Evolutionary conservation across 2,113 vertebrate genomes (phyloP).

Genomic region (Laticauda laticaudata): DNA sequence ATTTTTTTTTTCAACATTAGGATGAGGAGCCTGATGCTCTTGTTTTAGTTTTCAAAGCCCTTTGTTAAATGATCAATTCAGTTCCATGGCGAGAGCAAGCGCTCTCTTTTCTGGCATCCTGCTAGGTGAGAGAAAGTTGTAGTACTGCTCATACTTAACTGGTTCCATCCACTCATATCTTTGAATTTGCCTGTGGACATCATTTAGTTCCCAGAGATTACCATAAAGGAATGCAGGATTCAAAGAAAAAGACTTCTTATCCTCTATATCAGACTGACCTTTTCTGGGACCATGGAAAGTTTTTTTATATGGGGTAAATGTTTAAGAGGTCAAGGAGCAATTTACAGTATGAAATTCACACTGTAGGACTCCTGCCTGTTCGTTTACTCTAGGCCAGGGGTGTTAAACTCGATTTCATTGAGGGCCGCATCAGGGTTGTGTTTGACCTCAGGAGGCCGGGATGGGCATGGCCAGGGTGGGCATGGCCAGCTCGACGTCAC

Average conservation of each 20-base stretch:
- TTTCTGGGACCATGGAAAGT: neutral
- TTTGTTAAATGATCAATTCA: neutral
- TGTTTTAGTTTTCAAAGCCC: neutral
- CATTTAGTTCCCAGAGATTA: neutral
- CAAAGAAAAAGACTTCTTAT: neutral
- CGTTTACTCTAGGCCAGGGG: too few species aligned
- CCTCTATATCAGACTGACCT: neutral
- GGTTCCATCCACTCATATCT: neutral
- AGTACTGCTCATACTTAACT: neutral
- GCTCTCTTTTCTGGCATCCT: neutral
- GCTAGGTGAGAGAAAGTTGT: neutral
- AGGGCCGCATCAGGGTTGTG: too few species aligned
- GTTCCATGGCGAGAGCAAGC: neutral
- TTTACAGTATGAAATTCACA: neutral
- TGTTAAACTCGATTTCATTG: too few species aligned
- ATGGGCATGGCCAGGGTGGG: too few species aligned
- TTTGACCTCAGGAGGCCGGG: too few species aligned
- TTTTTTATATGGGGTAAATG: neutral
- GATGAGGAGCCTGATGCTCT: neutral
- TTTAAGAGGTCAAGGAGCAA: neutral
- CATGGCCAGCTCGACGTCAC: too few species aligned
- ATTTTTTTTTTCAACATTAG: neutral
- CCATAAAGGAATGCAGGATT: neutral
- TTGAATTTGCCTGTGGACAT: neutral
- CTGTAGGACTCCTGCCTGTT: neutral